Conservation (phyloP, 1,140 invertebrate genomes). For the Battus philenor region DNA sequence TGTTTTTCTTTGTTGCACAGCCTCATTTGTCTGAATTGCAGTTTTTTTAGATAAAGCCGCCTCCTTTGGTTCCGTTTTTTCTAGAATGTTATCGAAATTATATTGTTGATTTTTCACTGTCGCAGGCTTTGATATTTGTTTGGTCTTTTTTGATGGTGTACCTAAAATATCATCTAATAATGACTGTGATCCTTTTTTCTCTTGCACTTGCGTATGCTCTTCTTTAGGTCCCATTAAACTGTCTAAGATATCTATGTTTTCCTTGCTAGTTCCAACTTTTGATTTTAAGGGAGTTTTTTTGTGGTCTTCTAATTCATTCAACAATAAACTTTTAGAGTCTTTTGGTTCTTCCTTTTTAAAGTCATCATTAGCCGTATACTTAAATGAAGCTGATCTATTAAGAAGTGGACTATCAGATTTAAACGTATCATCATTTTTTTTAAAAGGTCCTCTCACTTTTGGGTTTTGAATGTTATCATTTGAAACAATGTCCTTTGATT, state of each 20-base stretch:
- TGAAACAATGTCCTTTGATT: conserved; percentile 13
- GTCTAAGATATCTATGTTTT: conserved; percentile 44
- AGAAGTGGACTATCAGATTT: conserved; percentile 19
- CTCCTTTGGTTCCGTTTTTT: conserved; percentile 43
- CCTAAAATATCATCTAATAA: conserved; percentile 64
- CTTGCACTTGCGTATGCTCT: conserved; percentile 34
- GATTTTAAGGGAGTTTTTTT: conserved; percentile 46
- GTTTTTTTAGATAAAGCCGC: conserved; percentile 27
- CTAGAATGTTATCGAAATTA: conserved; percentile 54
- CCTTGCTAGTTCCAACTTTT: conserved; percentile 33
- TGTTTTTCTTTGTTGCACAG: conserved; percentile 40
- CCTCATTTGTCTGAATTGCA: conserved; percentile 24
- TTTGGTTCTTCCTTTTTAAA: conserved; percentile 17
- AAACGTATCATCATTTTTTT: conserved; percentile 19
- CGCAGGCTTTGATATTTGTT: conserved; percentile 23
- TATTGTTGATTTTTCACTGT: conserved; percentile 47
- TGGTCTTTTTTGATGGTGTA: conserved; percentile 31
- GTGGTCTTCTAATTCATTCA: conserved; percentile 25
- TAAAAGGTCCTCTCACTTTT: conserved; percentile 19
- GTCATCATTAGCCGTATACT: conserved; percentile 17
- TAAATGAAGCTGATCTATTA: conserved; percentile 35
- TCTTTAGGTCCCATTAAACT: conserved; percentile 41
- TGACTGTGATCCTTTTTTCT: conserved; percentile 61
- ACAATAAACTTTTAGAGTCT: not conserved
- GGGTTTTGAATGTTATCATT: conserved; percentile 8